Evolutionary conservation across 2,888 invertebrate species (phyloP), one percentile per base, ranked within the genome.

Genomic region (Amiota communis): DNA sequence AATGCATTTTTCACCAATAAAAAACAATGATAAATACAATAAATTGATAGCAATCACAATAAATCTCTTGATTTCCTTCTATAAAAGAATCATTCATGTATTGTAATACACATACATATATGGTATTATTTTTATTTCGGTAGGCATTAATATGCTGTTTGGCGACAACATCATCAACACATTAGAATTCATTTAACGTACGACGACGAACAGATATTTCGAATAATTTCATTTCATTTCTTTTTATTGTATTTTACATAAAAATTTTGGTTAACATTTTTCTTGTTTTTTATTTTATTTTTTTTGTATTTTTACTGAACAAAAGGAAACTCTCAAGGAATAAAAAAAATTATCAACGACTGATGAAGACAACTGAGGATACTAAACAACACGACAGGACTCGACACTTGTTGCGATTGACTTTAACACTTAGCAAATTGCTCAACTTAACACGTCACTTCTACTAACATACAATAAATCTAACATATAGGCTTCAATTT

Each of bases 111-210:
- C n/a, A n/a, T n/a, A n/a, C n/a, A n/a, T n/a, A 23, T 23, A 23
- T 48, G 48, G 48, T 47, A 47, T 48, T 11, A 59, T 48, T 65
- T 15, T 65, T 17, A n/a, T n/a, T 65, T 65, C 11, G 20, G 12
- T 17, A 20, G 47, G 47, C 46, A n/a, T 46, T 13, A 46, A 46
- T 17, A 59, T 59, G 59, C 15, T n/a, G 4, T 51, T 51, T 59
- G n/a, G 20, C 11, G 15, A 20, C 20, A 57, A 17, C 11, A 59
- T 17, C 59, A 17, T 59, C 12, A 65, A 53, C 67, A 48, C 12
- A 53, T 68, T 68, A 53, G 51, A 12, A 68, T 68, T 51, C 67
- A 68, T 23, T 68, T 12, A 68, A 23, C 53, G 67, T 68, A 13
- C 8, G 11, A 10, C 15, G 2, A 59, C 53, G 36, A 6, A 36